These are phyloP conservation scores for Resseliella maxima DNA, from an alignment of 2,888 invertebrate genomes.

Conservation along the genomic window DNA sequence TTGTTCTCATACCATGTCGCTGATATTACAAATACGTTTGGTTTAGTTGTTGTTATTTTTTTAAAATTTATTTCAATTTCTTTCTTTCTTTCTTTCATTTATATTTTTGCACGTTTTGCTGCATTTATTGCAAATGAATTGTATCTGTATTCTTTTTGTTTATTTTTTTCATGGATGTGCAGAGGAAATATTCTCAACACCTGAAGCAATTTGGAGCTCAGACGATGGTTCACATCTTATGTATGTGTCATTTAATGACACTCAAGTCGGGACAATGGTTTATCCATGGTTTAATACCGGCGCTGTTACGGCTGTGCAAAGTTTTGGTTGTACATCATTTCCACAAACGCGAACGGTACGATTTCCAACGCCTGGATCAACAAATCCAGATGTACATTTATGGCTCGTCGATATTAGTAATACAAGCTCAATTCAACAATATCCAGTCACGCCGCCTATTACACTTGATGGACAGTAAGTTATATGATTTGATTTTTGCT, in stretches of 20 bases:
- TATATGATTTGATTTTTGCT: background rate
- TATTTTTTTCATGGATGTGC: constrained; percentile 61
- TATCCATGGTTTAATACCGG: constrained; percentile 85
- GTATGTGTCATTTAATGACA: constrained; percentile 89
- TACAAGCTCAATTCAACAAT: constrained; percentile 73
- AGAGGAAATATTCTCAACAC: constrained; percentile 89
- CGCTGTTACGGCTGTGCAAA: constrained; percentile 72
- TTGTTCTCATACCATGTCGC: background rate
- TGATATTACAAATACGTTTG: background rate
- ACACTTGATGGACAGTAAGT: constrained; percentile 85
- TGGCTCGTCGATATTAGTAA: constrained; percentile 84
- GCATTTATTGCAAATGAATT: constrained; percentile 2
- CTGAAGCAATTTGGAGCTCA: constrained; percentile 89
- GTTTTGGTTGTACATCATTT: constrained; percentile 73
- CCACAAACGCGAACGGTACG: constrained; percentile 83
- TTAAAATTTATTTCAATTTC: constrained; percentile 8
- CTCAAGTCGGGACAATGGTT: constrained; percentile 78
- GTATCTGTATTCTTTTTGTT: constrained; percentile 57
- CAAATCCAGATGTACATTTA: constrained; percentile 85
- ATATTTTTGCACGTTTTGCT: background rate
- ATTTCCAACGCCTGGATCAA: constrained; percentile 89
- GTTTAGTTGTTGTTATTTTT: background rate
- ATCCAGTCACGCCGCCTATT: constrained; percentile 79
- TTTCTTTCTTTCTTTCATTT: constrained; percentile 53
- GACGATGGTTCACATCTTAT: constrained; percentile 84